Evolutionary conservation across 2,113 vertebrate species (phyloP), one percentile per base, ranked within the genome.

Genomic region (Cavia aperea): DNA sequence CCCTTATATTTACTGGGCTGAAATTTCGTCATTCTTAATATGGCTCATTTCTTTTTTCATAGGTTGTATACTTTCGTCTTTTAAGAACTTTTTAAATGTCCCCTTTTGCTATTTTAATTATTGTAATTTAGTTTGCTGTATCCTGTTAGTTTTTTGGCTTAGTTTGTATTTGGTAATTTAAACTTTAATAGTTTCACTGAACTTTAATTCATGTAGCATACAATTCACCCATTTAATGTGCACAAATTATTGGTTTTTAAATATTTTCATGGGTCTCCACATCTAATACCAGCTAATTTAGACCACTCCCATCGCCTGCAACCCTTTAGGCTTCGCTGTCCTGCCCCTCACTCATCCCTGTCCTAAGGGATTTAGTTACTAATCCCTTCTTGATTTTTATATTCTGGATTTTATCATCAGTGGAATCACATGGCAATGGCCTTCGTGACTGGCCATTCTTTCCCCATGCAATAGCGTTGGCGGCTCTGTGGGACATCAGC

Each of bases 21-120:
- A 2, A 77, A 51, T 60, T 93, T 72, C 84, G 62, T 79, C 46
- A 60, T 90, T 66, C 65, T 85, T 63, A 46, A 15, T 60, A 93
- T 7, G 21, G 65, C 36, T 93, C 33, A 70, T 91, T 78, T 90
- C 49, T 89, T 81, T 95, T 81, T 72, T 82, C 81, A 60, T 85
- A 95, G 82, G 54, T 75, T 94, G 23, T 60, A 88, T 31, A 83
- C 62, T 81, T 94, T 58, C 93, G 93, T 86, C 51, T 60, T 39
- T 51, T 54, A 68, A 5, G 72, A 89, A 92, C 75, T 77, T 81
- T 86, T 86, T 43, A 66, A 81, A 88, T 63, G 68, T 46, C 6
- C 18, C 60, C 70, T 75, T 85, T 82, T 70, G 63, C 73, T 68
- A 94, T 72, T 88, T 94, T 94, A 94, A 83, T 88, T 81, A 39